A percentile compares a stretch with the other conserved stretches of the same genome.
phyloP scores from a whole-genome alignment of 2,888 invertebrate genomes.

The Drosophila anomalata region DNA sequence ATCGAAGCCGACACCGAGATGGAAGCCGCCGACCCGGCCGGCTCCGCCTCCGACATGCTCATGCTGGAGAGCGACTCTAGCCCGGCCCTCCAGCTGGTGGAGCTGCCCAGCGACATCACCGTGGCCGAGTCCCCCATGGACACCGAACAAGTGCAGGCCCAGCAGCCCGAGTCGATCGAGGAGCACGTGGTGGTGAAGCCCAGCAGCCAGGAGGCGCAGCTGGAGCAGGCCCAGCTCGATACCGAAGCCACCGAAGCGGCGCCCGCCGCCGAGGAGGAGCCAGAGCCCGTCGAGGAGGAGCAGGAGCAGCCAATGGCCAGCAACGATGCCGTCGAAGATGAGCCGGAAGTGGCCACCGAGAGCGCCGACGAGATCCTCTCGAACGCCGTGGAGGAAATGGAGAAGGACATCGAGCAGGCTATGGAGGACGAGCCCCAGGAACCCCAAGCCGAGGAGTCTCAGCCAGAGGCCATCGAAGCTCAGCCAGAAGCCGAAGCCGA shows the following conservation, averaged over 20 bases:
- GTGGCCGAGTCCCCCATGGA: conserved; percentile 47
- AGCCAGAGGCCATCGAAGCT: conserved; percentile 8
- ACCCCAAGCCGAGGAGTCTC: background rate
- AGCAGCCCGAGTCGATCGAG: conserved; percentile 50
- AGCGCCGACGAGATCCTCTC: conserved; percentile 7
- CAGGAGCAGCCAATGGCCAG: conserved; percentile 14
- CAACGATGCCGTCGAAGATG: background rate
- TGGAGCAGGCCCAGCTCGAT: conserved; percentile 50
- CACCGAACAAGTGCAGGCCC: conserved; percentile 14
- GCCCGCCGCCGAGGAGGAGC: background rate
- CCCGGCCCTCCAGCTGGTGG: conserved; percentile 68
- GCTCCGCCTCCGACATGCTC: conserved; percentile 71
- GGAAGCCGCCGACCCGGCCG: conserved; percentile 30
- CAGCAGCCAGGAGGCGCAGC: conserved; percentile 59
- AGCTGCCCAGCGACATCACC: conserved; percentile 59
- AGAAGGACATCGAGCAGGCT: conserved; percentile 20
- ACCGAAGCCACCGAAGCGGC: conserved; percentile 47
- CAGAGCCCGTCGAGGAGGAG: background rate
- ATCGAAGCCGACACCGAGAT: conserved; percentile 50
- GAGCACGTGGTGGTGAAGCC: conserved; percentile 57
- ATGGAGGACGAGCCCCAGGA: conserved; percentile 29
- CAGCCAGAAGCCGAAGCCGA: conserved; percentile 10
- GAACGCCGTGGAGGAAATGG: conserved; percentile 17
- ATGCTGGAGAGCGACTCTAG: conserved; percentile 79
- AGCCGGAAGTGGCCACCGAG: conserved; percentile 16